Evolutionary conservation across 2,797 vertebrate genomes (phyloP).

Genomic region (Enteromius argenteus): DNA sequence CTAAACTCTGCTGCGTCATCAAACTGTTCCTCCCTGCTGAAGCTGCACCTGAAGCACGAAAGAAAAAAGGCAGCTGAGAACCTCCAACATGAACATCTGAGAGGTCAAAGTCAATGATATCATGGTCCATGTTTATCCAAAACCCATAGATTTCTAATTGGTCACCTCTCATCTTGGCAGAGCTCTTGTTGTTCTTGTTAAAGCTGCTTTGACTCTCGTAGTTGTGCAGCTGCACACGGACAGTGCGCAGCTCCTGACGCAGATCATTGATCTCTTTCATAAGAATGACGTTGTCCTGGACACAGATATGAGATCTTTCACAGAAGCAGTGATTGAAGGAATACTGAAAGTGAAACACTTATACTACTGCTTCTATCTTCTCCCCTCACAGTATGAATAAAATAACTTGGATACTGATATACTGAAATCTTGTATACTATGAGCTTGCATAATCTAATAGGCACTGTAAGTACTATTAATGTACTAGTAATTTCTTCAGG

Average conservation of each 20-base stretch:
- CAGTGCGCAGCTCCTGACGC: conserved; percentile 79
- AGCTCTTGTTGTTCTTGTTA: conserved; percentile 25
- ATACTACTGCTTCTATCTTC: not conserved
- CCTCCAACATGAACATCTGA: not conserved
- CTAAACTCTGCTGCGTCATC: conserved; percentile 71
- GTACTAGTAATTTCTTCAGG: too few species aligned
- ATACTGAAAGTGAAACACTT: not conserved
- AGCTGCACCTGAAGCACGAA: conserved; percentile 1
- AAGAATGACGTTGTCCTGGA: conserved; percentile 87
- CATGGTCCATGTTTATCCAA: not conserved
- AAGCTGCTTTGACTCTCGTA: conserved; percentile 21
- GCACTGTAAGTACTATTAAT: too few species aligned
- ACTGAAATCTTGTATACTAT: not conserved
- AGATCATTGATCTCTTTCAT: conserved; percentile 89
- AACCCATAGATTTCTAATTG: not conserved
- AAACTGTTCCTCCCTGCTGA: conserved; percentile 5
- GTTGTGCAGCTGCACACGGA: conserved; percentile 69
- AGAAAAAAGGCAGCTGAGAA: conserved; percentile 16
- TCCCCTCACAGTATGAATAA: not conserved
- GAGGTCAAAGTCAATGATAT: not conserved
- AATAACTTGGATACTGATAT: not conserved
- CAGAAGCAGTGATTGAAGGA: not conserved
- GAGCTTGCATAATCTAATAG: too few species aligned
- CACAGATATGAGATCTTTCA: not conserved
- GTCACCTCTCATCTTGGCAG: conserved; percentile 11